Conservation (phyloP, 1,140 invertebrate genomes). For the Protaetia brevitarsis region DNA sequence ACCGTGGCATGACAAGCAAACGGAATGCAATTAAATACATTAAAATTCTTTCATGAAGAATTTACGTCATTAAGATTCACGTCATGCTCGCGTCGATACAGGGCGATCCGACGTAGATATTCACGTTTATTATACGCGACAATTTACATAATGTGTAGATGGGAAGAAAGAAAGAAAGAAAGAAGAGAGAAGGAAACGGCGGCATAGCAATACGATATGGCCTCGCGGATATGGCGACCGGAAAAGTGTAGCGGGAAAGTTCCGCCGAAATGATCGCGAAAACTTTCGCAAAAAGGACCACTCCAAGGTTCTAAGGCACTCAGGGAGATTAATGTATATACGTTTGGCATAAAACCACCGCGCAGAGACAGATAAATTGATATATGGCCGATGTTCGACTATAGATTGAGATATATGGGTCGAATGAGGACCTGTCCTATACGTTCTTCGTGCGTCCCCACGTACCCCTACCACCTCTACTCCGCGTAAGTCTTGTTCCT, state of each 20-base stretch:
- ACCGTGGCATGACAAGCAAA: too few species aligned
- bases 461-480: too few species aligned
- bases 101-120: background rate
- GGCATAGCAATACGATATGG: background rate
- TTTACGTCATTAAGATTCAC: background rate
- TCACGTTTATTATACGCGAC: background rate
- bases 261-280: slow-evolving; percentile 4
- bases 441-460: background rate
- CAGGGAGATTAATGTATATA: slow-evolving; percentile 17
- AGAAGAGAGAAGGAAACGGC: too few species aligned
- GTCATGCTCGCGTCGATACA: background rate
- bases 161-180: background rate
- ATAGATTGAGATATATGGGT: slow-evolving; percentile 18
- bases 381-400: slow-evolving; percentile 7
- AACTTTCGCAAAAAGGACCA: slow-evolving; percentile 12
- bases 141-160: slow-evolving; percentile 8
- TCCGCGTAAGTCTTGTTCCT: too few species aligned
- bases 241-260: background rate
- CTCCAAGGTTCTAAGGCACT: slow-evolving; percentile 8
- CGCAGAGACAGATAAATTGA: slow-evolving; percentile 15
- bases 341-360: slow-evolving; percentile 8
- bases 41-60: background rate
- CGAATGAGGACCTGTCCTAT: slow-evolving; percentile 1
- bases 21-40: too few species aligned
- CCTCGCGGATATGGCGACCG: background rate